Conservation (phyloP, 2,113 vertebrate genomes). For the rabbit (Oryctolagus cuniculus) region mOryCun1.1 NC_091440.1:65353001-65353500, state of each 20-base stretch:
- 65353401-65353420: background rate
- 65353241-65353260: background rate
- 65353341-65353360: background rate
- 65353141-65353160: background rate
- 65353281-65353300: no score
- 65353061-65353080: background rate
- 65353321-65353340: background rate
- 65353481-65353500: background rate
- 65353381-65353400: background rate
- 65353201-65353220: background rate
- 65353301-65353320: background rate
- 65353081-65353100: background rate
- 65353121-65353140: background rate
- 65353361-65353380: background rate
- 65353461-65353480: background rate
- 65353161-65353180: background rate
- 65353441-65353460: background rate
- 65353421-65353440: background rate
- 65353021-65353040: background rate
- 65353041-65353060: background rate
- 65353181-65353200: background rate
- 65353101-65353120: background rate
- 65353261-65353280: rapidly evolving
- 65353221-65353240: background rate
- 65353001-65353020: background rate